These are phyloP conservation scores for Pseudomyrmex flavicornis DNA, from an alignment of 1,140 invertebrate genomes.

Conservation along the genomic window DNA sequence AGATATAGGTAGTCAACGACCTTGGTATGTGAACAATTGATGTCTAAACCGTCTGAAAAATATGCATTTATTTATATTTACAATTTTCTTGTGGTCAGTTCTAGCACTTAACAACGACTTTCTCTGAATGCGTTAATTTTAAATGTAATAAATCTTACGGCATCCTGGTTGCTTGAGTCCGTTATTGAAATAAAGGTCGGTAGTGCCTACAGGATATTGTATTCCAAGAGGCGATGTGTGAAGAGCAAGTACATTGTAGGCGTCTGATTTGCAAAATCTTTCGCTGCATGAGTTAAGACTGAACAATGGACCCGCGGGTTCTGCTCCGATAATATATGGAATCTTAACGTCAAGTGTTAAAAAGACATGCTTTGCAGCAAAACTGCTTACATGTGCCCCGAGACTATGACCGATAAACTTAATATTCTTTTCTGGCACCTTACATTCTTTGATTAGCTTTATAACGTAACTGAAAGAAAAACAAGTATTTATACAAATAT, in stretches of 20 bases:
- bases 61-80: not conserved
- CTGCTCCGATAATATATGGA: not conserved
- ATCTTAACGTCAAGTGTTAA: accelerated
- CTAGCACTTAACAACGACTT: not conserved
- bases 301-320: slow-evolving; percentile 56
- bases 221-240: slow-evolving; percentile 41
- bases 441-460: not conserved
- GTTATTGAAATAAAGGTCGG: slow-evolving; percentile 18
- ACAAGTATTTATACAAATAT: slow-evolving; percentile 5
- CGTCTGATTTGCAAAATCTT: slow-evolving; percentile 7
- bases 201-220: not conserved
- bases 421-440: not conserved
- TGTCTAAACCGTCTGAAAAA: not conserved
- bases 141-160: slow-evolving; percentile 21
- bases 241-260: not conserved
- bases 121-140: not conserved
- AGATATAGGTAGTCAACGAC: no score
- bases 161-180: slow-evolving; percentile 43
- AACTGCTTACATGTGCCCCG: slow-evolving; percentile 55
- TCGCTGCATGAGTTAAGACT: accelerated
- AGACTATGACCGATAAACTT: slow-evolving; percentile 59
- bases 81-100: not conserved
- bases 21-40: slow-evolving; percentile 13
- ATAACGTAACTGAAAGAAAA: slow-evolving; percentile 12
- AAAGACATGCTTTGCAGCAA: slow-evolving; percentile 14